Percentiles rank a stretch among this genome's conserved stretches.
Evolutionary conservation across 2,888 invertebrate species (phyloP).

Genomic region (Entomobrya multifasciata): DNA sequence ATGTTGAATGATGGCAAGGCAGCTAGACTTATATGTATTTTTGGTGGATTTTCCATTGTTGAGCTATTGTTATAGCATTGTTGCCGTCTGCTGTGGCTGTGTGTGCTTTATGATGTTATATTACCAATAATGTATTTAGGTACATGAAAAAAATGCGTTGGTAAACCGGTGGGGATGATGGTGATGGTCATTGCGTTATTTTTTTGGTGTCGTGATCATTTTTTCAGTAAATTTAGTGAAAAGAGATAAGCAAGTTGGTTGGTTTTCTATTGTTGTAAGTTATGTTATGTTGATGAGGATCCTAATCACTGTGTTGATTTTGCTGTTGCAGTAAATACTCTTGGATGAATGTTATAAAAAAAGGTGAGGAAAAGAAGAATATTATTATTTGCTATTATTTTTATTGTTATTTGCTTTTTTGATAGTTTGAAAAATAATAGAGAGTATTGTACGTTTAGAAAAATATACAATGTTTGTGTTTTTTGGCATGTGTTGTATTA

Average conservation of each 20-base stretch:
- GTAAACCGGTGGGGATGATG: too few relatives aligned
- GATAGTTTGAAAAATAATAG: conserved; percentile 7
- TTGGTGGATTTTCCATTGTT: too few relatives aligned
- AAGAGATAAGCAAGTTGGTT: background rate
- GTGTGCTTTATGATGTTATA: too few relatives aligned
- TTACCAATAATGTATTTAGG: too few relatives aligned
- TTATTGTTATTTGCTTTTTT: background rate
- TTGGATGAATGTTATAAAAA: background rate
- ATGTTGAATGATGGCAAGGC: too few relatives aligned
- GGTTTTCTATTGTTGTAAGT: background rate
- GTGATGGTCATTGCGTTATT: too few relatives aligned
- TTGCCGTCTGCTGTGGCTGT: too few relatives aligned
- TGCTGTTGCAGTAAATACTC: conserved; percentile 22
- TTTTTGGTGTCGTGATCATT: background rate
- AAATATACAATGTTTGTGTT: background rate
- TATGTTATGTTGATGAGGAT: background rate
- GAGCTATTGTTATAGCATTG: too few relatives aligned
- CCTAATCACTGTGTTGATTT: background rate
- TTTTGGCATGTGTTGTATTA: background rate
- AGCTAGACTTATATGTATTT: too few relatives aligned
- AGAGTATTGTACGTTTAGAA: conserved; percentile 25
- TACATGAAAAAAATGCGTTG: too few relatives aligned
- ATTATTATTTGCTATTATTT: too few relatives aligned
- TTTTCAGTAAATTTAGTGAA: background rate
- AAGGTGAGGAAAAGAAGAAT: background rate